Conservation (phyloP, 1,140 invertebrate genomes). For the Druon quercuslanigerum region DNA sequence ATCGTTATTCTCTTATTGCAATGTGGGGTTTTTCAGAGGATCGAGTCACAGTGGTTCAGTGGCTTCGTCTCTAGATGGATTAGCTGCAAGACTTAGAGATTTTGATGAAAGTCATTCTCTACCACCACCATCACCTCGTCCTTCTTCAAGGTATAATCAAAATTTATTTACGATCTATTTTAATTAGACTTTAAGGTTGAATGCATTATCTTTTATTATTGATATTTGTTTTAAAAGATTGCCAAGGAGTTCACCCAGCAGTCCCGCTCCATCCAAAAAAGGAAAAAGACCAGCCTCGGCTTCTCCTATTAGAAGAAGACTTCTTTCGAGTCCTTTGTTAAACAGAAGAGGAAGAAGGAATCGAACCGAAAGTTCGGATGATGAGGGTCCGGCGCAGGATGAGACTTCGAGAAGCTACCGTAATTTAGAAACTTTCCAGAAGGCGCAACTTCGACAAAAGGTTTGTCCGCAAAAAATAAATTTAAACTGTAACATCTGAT, state of each 20-base stretch:
- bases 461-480: slow-evolving; percentile 72
- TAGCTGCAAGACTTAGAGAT: slow-evolving; percentile 68
- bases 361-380: slow-evolving; percentile 90
- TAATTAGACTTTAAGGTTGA: slow-evolving; percentile 9
- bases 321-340: slow-evolving; percentile 87
- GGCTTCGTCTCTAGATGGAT: slow-evolving; percentile 69
- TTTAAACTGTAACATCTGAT: background rate
- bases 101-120: slow-evolving; percentile 71
- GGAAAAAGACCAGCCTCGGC: slow-evolving; percentile 85
- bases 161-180: background rate
- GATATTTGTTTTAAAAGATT: slow-evolving; percentile 70
- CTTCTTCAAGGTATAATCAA: slow-evolving; percentile 61
- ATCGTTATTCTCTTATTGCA: background rate
- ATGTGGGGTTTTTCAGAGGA: slow-evolving; percentile 46
- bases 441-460: slow-evolving; percentile 94
- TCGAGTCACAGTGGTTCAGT: slow-evolving; percentile 69
- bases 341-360: slow-evolving; percentile 84
- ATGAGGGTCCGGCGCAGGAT: slow-evolving; percentile 84
- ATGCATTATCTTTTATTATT: slow-evolving; percentile 45
- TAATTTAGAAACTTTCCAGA: slow-evolving; percentile 95
- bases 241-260: slow-evolving; percentile 83
- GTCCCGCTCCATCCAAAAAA: slow-evolving; percentile 83
- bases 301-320: slow-evolving; percentile 84
- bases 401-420: slow-evolving; percentile 82
- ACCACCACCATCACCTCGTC: slow-evolving; percentile 72